Percentiles rank a stretch among this genome's conserved stretches.
These are phyloP conservation scores for Tachysurus vachellii DNA, from an alignment of 2,113 vertebrate species.

Conservation along the genomic window DNA sequence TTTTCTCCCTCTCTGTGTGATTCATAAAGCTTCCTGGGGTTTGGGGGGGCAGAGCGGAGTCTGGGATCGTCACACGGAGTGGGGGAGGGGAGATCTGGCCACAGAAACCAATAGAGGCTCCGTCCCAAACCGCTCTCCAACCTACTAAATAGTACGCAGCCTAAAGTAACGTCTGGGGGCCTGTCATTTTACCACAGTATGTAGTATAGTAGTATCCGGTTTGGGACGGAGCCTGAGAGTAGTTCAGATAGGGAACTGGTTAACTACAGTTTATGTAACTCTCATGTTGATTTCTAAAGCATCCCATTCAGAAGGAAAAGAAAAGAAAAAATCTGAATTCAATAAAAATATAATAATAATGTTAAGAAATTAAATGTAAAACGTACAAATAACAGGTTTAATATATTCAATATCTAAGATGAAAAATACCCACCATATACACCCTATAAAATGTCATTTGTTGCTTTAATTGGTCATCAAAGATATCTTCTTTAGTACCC, in stretches of 20 bases:
- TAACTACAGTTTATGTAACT: slow-evolving; percentile 8
- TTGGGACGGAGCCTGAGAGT: background rate
- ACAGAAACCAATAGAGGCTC: slow-evolving; percentile 39
- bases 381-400: no score
- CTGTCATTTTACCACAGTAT: background rate
- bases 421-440: background rate
- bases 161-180: background rate
- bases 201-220: background rate
- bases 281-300: background rate
- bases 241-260: slow-evolving; percentile 1
- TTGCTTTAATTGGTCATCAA: background rate
- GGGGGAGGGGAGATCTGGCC: slow-evolving; percentile 56
- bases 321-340: background rate
- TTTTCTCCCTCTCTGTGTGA: slow-evolving; percentile 68
- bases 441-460: background rate
- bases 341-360: background rate
- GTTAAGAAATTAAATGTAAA: background rate
- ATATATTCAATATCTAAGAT: background rate
- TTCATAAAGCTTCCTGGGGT: slow-evolving; percentile 65
- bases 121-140: slow-evolving; percentile 40
- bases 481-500: background rate
- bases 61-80: slow-evolving; percentile 62
- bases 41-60: slow-evolving; percentile 67
- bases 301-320: slow-evolving; percentile 12
- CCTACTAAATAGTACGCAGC: slow-evolving; percentile 28